These are phyloP conservation scores for Morinoia aosen DNA, from an alignment of 2,888 invertebrate species.

Conservation along the genomic window DNA sequence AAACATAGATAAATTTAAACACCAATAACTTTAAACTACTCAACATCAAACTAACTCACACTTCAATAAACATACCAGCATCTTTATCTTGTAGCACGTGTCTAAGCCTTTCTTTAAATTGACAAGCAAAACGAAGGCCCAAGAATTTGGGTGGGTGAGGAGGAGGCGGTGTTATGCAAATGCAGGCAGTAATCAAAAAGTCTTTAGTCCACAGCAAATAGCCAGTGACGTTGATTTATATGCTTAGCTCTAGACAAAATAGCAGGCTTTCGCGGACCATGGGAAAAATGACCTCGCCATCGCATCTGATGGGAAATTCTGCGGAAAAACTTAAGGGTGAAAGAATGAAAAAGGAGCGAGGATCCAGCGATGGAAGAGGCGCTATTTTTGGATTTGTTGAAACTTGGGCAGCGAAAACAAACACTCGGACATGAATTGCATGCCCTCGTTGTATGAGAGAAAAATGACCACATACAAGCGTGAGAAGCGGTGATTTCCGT, in stretches of 20 bases:
- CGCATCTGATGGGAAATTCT: conserved; percentile 45
- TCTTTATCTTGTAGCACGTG: not conserved
- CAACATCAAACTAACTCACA: not conserved
- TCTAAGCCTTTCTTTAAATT: not conserved
- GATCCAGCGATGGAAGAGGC: not conserved
- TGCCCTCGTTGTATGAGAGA: not conserved
- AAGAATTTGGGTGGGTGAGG: not conserved
- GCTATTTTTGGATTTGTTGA: not conserved
- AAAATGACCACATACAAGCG: not conserved
- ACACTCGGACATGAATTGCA: not conserved
- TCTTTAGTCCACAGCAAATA: conserved; percentile 46
- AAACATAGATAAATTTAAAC: too few relatives aligned
- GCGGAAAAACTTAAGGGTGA: not conserved
- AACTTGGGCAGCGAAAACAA: not conserved
- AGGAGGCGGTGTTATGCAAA: conserved; percentile 33
- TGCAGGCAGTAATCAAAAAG: conserved; percentile 42
- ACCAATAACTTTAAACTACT: too few relatives aligned
- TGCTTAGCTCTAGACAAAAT: conserved; percentile 51
- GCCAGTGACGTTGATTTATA: conserved; percentile 53
- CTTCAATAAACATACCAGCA: not conserved
- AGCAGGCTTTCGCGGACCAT: not conserved
- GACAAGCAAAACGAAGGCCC: not conserved
- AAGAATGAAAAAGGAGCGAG: not conserved
- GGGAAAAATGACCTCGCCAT: conserved; percentile 48
- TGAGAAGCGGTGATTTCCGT: too few relatives aligned